These are phyloP conservation scores for Enteromius viviparus DNA, from an alignment of 2,797 vertebrate genomes.

Conservation along the genomic window DNA sequence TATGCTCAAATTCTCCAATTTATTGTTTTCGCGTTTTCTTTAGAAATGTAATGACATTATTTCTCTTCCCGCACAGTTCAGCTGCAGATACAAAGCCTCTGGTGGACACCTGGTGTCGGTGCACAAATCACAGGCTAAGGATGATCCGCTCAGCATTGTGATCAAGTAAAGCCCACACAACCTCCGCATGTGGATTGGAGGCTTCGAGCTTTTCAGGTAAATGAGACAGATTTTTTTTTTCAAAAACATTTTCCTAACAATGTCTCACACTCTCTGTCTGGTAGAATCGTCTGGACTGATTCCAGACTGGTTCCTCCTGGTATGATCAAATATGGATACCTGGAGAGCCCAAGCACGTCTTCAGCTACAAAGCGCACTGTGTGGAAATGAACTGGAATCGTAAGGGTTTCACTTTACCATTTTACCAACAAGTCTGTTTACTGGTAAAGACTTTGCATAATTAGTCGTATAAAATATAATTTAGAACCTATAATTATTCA, in stretches of 20 bases:
- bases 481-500: background rate
- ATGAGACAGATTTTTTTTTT: background rate
- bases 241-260: background rate
- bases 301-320: constrained; percentile 27
- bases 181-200: constrained; percentile 11
- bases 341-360: background rate
- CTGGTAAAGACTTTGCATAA: background rate
- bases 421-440: background rate
- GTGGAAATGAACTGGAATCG: constrained; percentile 29
- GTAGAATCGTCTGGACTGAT: constrained; percentile 32
- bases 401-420: background rate
- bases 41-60: background rate
- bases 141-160: background rate
- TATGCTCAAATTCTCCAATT: background rate
- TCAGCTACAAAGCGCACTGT: background rate
- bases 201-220: constrained; percentile 23
- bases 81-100: constrained; percentile 7
- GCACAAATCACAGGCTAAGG: background rate
- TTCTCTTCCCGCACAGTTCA: background rate
- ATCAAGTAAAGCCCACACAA: background rate
- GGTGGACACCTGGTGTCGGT: constrained; percentile 32
- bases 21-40: background rate
- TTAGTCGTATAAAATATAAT: background rate
- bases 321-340: background rate
- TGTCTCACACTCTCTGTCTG: background rate